phyloP scores from a whole-genome alignment of 2,888 invertebrate species.

The Bombylius discolor region DNA sequence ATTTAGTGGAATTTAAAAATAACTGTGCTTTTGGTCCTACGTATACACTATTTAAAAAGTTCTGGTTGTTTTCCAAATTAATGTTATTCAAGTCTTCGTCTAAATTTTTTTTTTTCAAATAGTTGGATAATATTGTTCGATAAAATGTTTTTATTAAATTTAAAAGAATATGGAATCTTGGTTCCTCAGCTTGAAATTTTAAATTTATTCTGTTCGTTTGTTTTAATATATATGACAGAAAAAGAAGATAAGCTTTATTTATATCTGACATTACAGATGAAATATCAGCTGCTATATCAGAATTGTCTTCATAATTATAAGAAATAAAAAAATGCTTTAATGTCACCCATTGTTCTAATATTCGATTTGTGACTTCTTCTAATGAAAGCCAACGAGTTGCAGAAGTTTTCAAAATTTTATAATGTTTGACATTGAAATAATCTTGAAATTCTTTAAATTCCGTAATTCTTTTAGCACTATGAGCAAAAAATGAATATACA shows the following conservation, averaged over 20 bases:
- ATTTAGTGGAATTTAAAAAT: no score
- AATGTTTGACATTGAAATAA: constrained; percentile 17
- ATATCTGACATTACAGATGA: not conserved
- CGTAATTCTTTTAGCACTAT: constrained; percentile 19
- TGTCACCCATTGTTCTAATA: constrained; percentile 5
- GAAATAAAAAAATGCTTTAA: constrained; percentile 3
- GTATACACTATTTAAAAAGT: no score
- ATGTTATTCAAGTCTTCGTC: no score
- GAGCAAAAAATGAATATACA: constrained; percentile 18
- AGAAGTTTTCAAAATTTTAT: constrained; percentile 18
- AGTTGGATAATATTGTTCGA: not conserved
- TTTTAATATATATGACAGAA: not conserved
- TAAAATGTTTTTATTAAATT: not conserved
- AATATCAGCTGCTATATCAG: not conserved
- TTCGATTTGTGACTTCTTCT: constrained; percentile 8
- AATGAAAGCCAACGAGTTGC: constrained; percentile 20
- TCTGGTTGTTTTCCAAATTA: no score
- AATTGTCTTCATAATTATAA: not conserved
- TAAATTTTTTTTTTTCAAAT: no score
- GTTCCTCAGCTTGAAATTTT: not conserved
- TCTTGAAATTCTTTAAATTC: constrained; percentile 19
- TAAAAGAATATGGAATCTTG: constrained; percentile 1
- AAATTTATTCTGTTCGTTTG: not conserved
- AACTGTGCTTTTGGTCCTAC: no score
- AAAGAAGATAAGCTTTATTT: not conserved